Evolutionary conservation across 1,140 invertebrate species (phyloP).

Genomic region (Apocrypta bakeri): DNA sequence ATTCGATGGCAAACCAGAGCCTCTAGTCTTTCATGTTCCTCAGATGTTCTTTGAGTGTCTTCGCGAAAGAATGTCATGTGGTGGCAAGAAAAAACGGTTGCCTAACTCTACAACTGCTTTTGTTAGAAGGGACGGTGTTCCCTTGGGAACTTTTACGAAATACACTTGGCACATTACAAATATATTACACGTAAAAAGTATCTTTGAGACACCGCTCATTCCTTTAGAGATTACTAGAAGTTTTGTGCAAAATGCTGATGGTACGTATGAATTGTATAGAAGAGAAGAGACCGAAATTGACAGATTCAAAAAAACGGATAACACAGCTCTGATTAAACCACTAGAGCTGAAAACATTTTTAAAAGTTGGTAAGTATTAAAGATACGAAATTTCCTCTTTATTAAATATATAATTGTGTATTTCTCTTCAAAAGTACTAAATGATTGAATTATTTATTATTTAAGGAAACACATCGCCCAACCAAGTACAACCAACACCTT

Average conservation of each 20-base stretch:
- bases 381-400: neutral
- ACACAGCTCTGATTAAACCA: slow-evolving; percentile 78
- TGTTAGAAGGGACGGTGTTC: slow-evolving; percentile 78
- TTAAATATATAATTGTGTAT: neutral
- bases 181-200: slow-evolving; percentile 83
- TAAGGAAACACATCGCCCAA: slow-evolving; percentile 77
- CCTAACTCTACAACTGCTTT: slow-evolving; percentile 79
- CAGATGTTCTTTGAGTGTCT: slow-evolving; percentile 83
- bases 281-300: slow-evolving; percentile 76
- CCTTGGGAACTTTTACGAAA: slow-evolving; percentile 83
- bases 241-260: slow-evolving; percentile 81
- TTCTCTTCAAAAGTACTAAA: neutral
- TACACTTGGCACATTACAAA: slow-evolving; percentile 86
- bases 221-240: slow-evolving; percentile 80
- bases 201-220: slow-evolving; percentile 83
- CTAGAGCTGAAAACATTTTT: slow-evolving; percentile 82
- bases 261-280: slow-evolving; percentile 79
- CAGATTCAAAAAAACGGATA: slow-evolving; percentile 72
- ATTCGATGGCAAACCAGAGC: slow-evolving; percentile 82
- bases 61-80: slow-evolving; percentile 80
- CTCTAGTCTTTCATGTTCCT: slow-evolving; percentile 83
- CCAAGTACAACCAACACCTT: slow-evolving; percentile 80
- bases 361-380: slow-evolving; percentile 79
- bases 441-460: slow-evolving; percentile 55
- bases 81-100: slow-evolving; percentile 80